These are phyloP conservation scores for Melitaea athalia DNA, from an alignment of 2,888 invertebrate genomes.

Conservation along the genomic window DNA sequence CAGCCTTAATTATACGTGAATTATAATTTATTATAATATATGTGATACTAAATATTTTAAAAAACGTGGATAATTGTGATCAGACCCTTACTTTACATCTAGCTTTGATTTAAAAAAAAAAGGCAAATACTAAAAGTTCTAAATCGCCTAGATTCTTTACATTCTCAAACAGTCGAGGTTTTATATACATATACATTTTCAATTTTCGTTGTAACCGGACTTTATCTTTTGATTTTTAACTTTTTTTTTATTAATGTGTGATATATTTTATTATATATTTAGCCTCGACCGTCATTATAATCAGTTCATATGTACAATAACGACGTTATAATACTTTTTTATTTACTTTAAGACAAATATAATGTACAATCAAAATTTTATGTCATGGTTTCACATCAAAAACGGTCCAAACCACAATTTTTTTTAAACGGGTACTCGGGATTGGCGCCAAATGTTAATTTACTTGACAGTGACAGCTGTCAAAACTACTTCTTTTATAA, in stretches of 20 bases:
- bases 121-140: conserved; percentile 18
- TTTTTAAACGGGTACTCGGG: neutral
- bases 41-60: neutral
- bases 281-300: conserved; percentile 14
- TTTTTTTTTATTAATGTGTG: too few relatives aligned
- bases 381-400: neutral
- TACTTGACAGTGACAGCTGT: too few relatives aligned
- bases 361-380: neutral
- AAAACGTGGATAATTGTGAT: conserved; percentile 15
- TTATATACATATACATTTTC: neutral
- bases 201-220: conserved; percentile 24
- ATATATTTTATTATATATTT: neutral
- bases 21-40: neutral
- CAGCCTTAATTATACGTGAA: conserved; percentile 11
- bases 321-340: conserved; percentile 21
- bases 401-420: neutral
- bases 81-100: conserved; percentile 20
- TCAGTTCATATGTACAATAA: conserved; percentile 33
- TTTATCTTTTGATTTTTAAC: conserved; percentile 5
- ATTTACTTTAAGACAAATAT: conserved; percentile 23
- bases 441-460: neutral
- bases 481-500: too few relatives aligned
- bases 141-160: conserved; percentile 17
- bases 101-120: conserved; percentile 15
- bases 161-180: conserved; percentile 25